Base-by-base conservation (phyloP, 2,797 vertebrate genomes). In the Sardinella longiceps region DNA sequence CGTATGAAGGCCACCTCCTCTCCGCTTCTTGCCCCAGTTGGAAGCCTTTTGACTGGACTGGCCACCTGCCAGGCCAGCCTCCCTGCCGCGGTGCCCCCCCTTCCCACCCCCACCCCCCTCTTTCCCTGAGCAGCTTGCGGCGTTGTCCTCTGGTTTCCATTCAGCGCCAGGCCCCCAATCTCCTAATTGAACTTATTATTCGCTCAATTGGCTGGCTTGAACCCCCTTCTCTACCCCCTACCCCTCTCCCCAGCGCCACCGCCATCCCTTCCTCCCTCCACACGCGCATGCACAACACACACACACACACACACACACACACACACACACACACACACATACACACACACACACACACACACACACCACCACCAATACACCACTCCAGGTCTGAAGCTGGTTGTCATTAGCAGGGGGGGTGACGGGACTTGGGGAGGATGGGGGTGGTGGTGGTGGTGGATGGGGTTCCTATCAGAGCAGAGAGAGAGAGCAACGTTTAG, bases 111-210 rank as follows among this genome's bases (percentile, higher is more conserved):
- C 80, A 50, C 63, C 58, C 9, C 58, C 58, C 86, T 83, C 86
- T 82, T 83, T 88, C 82, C 85, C 85, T 80, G 91, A 92, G 91
- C 90, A 91, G 91, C 90, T 90, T 94, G 93, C 80, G 88, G 91
- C 88, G 82, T 92, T 82, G 92, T 93, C 92, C 94, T 95, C 95
- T 96, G 95, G 94, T 95, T 95, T 95, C 94, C 93, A 95, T 95
- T 95, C 91, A 87, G 88, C 83, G 87, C 89, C 92, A 92, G 90
- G 88, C 91, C 91, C 91, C 90, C 94, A 95, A 95, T 96, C 95
- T 95, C 93, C 92, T 94, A 95, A 95, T 95, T 95, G 92, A 94
- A 93, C 92, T 95, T 93, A 94, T 96, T 96, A 95, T 96, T 95
- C 92, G 95, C 95, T 94, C 94, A 94, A 96, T 95, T 96, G 94